phyloP scores from a whole-genome alignment of 2,888 invertebrate genomes.

The Athalia rosae region DNA sequence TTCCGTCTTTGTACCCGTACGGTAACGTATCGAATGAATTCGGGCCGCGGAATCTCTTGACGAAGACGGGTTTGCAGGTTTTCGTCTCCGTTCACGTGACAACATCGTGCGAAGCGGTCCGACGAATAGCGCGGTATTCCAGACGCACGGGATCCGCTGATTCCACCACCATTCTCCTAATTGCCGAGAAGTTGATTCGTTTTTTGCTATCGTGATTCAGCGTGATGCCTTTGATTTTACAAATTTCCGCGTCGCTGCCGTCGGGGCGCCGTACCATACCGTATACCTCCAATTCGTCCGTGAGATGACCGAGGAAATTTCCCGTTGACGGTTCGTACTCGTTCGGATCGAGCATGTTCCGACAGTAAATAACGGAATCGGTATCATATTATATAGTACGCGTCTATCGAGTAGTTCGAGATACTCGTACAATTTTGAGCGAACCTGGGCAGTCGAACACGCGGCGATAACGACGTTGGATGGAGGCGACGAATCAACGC shows the following conservation, averaged over 20 bases:
- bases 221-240: conserved; percentile 59
- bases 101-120: too few relatives aligned
- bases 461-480: conserved; percentile 50
- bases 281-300: conserved; percentile 58
- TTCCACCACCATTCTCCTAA: too few relatives aligned
- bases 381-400: conserved; percentile 68
- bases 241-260: conserved; percentile 45
- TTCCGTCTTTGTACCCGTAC: too few relatives aligned
- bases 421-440: not conserved
- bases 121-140: too few relatives aligned
- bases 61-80: too few relatives aligned
- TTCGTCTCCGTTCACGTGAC: too few relatives aligned
- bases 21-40: too few relatives aligned
- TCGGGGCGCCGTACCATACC: conserved; percentile 45
- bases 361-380: conserved; percentile 62
- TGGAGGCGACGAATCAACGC: conserved; percentile 26
- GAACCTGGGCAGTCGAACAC: conserved; percentile 45
- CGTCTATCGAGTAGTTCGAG: conserved; percentile 60
- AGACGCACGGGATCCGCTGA: too few relatives aligned
- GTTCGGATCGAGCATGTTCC: too few relatives aligned
- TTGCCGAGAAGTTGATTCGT: too few relatives aligned
- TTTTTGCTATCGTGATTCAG: conserved; percentile 54
- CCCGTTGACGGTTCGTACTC: conserved; percentile 58
- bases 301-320: conserved; percentile 50
- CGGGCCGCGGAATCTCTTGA: too few relatives aligned